Base-by-base conservation (phyloP, 2,113 vertebrate genomes). In the Phycodurus eques region DNA sequence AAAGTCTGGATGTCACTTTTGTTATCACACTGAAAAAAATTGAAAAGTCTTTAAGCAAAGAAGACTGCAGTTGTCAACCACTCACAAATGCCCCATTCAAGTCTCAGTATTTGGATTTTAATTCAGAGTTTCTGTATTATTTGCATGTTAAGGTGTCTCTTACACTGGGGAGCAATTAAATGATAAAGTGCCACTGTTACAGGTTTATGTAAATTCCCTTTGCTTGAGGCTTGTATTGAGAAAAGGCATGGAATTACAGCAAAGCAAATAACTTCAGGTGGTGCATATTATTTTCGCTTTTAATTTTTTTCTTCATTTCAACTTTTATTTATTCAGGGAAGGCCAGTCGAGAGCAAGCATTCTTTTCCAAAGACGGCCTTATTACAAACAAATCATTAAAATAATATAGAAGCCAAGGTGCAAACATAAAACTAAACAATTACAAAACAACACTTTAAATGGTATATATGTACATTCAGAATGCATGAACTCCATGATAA, bases 191-290 rank as follows among this genome's bases (percentile, higher is more conserved):
- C 77, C 72, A 79, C 87, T 76, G 87, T 86, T 90, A 87, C 85
- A 88, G 88, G 86, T 90, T 91, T 89, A 91, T 91, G 88, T 87
- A 88, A 91, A 91, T 91, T 66, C 71, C 62, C 74, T 67, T 77
- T 78, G 81, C 80, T 63, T 82, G 83, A 74, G 78, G 80, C 80
- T 85, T 78, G 84, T 87, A 81, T 88, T 88, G 88, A 89, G 83
- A 89, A 89, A 89, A 88, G 81, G 83, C 70, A 44, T 83, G 69
- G 88, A 91, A 90, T 89, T 90, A 89, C 79, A 87, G 83, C 86
- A 88, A 82, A 88, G 90, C 85, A 90, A 91, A 91, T 85, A 91
- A 83, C 90, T 89, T 83, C 70, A 44, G 90, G 86, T 78, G 79
- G 59, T 85, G 74, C 76, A 78, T 47, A 80, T 84, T 89, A 76